Percentiles rank a stretch among this genome's conserved stretches.
phyloP scores from a whole-genome alignment of 1,140 invertebrate species.

The Acyrthosiphon pisum region DNA sequence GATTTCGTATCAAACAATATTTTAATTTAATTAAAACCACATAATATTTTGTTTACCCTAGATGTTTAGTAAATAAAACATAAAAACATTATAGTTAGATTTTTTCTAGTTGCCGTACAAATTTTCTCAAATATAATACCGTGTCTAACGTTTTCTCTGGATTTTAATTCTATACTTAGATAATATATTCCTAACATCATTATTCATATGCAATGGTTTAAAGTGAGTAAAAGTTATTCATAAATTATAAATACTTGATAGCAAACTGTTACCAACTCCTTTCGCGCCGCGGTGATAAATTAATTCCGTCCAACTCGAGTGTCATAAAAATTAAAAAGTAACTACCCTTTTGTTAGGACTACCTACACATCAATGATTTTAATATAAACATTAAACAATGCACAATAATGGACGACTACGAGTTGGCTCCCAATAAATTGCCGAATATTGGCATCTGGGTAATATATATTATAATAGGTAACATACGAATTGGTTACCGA shows the following conservation, averaged over 20 bases:
- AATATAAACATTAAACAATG: neutral
- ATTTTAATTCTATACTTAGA: neutral
- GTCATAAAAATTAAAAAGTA: neutral
- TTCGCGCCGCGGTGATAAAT: neutral
- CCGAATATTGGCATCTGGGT: too few species aligned
- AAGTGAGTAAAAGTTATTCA: neutral
- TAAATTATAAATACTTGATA: constrained; percentile 29
- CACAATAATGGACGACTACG: too few species aligned
- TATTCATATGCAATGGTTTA: neutral
- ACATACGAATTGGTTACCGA: too few species aligned
- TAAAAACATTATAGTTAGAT: neutral
- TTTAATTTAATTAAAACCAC: too few species aligned
- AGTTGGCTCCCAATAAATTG: too few species aligned
- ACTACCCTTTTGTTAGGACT: neutral
- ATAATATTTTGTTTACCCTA: too few species aligned
- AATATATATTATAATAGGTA: too few species aligned
- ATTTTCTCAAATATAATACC: neutral
- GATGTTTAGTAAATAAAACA: too few species aligned
- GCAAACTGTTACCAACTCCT: neutral
- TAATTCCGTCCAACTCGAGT: neutral
- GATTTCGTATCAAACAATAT: neutral
- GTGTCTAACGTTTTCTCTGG: neutral
- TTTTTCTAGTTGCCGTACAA: neutral
- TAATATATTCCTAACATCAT: neutral
- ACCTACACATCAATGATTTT: constrained; percentile 5